phyloP scores from a whole-genome alignment of 1,140 invertebrate species.

The Araneus ventricosus region DNA sequence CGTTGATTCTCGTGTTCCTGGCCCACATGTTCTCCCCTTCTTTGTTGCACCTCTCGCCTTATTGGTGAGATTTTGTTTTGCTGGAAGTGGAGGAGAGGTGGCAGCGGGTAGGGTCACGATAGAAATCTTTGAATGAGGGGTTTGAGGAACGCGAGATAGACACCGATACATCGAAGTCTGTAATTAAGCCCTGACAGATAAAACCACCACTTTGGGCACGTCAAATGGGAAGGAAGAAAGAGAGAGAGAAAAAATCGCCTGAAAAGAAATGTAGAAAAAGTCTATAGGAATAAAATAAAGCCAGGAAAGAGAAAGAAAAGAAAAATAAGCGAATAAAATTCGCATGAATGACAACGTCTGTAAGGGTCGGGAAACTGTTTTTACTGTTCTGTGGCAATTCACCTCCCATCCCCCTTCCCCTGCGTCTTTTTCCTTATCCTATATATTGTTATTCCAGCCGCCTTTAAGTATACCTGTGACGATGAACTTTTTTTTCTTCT shows the following conservation, averaged over 20 bases:
- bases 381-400: slow-evolving; percentile 9
- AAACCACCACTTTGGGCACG: slow-evolving; percentile 60
- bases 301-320: slow-evolving; percentile 1
- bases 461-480: slow-evolving; percentile 10
- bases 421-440: neutral
- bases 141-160: slow-evolving; percentile 42
- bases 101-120: neutral
- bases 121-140: slow-evolving; percentile 54
- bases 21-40: neutral
- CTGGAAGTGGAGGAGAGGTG: neutral
- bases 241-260: neutral
- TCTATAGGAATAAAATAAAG: slow-evolving; percentile 1
- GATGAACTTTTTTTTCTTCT: neutral
- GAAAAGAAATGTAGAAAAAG: slow-evolving; percentile 26
- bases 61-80: slow-evolving; percentile 19
- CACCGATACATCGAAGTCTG: slow-evolving; percentile 45
- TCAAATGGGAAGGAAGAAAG: slow-evolving; percentile 38
- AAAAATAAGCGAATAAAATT: slow-evolving; percentile 41
- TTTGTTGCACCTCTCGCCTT: slow-evolving; percentile 12
- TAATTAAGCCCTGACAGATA: slow-evolving; percentile 67
- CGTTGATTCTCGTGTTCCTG: neutral
- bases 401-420: neutral
- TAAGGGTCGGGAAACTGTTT: slow-evolving; percentile 33
- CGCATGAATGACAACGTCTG: slow-evolving; percentile 56
- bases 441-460: slow-evolving; percentile 32